Evolutionary conservation across 2,113 vertebrate genomes (phyloP).

Genomic region (Leptobrachium ailaonicum): DNA sequence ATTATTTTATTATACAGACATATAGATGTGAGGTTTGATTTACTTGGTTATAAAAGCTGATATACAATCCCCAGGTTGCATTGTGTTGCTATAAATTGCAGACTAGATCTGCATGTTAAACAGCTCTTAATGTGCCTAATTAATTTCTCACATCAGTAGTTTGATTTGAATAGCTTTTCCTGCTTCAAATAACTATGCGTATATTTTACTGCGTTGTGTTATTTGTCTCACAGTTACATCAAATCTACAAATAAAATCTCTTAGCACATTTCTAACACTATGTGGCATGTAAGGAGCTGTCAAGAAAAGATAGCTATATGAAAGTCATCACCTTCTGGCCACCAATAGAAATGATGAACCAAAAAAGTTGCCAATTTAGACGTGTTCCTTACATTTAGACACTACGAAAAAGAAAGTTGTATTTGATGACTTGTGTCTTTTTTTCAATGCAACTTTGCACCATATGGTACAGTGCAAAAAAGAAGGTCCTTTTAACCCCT

Average conservation of each 20-base stretch:
- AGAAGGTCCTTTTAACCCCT: too few relatives aligned
- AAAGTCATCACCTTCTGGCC: too few relatives aligned
- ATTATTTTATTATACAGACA: too few relatives aligned
- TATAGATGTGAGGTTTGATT: background rate
- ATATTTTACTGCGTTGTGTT: background rate
- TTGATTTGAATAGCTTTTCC: background rate
- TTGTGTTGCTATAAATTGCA: background rate
- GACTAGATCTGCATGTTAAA: constrained; percentile 17
- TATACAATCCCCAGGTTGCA: constrained; percentile 2
- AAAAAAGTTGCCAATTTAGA: too few relatives aligned
- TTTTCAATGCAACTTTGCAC: too few relatives aligned
- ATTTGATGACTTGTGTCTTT: too few relatives aligned
- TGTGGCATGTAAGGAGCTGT: background rate
- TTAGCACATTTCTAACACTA: background rate
- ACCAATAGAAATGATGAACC: too few relatives aligned
- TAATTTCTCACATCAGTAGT: constrained; percentile 14
- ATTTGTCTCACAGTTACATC: background rate
- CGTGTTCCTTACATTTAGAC: too few relatives aligned
- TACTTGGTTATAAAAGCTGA: background rate
- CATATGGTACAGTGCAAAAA: too few relatives aligned
- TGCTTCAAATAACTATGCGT: background rate
- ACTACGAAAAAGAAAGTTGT: too few relatives aligned
- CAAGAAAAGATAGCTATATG: too few relatives aligned
- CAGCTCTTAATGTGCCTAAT: constrained; percentile 16
- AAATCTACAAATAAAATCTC: background rate